phyloP scores from a whole-genome alignment of 2,888 invertebrate species.

The Linnaemya vulpina region DNA sequence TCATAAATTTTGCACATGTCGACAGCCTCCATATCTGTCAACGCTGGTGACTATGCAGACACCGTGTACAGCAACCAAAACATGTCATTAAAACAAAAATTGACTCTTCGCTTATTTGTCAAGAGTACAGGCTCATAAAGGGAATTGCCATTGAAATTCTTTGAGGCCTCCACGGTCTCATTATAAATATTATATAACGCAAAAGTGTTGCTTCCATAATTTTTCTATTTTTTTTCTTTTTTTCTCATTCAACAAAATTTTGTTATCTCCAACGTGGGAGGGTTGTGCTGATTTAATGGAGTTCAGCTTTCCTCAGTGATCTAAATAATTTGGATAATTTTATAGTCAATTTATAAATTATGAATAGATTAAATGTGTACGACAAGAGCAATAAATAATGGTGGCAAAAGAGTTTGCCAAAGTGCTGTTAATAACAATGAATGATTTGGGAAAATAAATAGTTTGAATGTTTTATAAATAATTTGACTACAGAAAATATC shows the following conservation, averaged over 20 bases:
- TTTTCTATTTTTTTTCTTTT: neutral
- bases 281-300: slow-evolving; percentile 62
- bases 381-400: slow-evolving; percentile 42
- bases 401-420: slow-evolving; percentile 16
- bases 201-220: slow-evolving; percentile 21
- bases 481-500: no score
- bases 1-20: slow-evolving; percentile 80
- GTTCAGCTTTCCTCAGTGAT: slow-evolving; percentile 69
- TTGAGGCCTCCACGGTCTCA: slow-evolving; percentile 77
- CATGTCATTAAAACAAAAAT: slow-evolving; percentile 62
- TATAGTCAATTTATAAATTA: slow-evolving; percentile 72
- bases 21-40: slow-evolving; percentile 74
- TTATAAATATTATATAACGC: slow-evolving; percentile 72
- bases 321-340: slow-evolving; percentile 74
- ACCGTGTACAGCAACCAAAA: slow-evolving; percentile 64
- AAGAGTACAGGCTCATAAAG: slow-evolving; percentile 75
- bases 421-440: neutral
- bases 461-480: neutral
- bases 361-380: slow-evolving; percentile 55
- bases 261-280: slow-evolving; percentile 21
- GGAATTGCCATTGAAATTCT: slow-evolving; percentile 78
- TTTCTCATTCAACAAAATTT: neutral
- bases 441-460: neutral
- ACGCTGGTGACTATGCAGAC: slow-evolving; percentile 70
- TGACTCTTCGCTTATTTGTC: slow-evolving; percentile 44